Conservation (phyloP, 2,113 vertebrate species). For the Sprattus sprattus region DNA sequence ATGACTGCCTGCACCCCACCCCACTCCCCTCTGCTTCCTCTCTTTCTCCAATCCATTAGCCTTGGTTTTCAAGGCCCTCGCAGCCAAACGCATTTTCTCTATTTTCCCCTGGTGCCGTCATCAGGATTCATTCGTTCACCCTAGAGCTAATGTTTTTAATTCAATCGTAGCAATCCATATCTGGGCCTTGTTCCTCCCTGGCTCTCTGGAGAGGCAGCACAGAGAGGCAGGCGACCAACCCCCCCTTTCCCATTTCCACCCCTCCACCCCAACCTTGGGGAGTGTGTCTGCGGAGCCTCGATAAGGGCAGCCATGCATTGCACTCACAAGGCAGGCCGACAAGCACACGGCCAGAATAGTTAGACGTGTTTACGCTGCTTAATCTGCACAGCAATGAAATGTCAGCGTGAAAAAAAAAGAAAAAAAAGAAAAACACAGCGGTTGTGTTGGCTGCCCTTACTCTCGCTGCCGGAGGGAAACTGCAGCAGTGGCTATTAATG, state of each 20-base stretch:
- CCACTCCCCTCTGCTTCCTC: conserved; percentile 51
- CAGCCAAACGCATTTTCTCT: conserved; percentile 65
- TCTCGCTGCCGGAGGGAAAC: conserved; percentile 56
- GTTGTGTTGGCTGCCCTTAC: conserved; percentile 49
- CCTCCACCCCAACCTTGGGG: conserved; percentile 19
- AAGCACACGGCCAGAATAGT: conserved; percentile 62
- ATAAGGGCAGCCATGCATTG: conserved; percentile 58
- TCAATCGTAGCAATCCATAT: conserved; percentile 63
- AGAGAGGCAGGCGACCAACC: conserved; percentile 11
- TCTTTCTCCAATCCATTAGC: conserved; percentile 65
- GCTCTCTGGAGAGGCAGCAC: conserved; percentile 42
- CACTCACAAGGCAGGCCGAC: conserved; percentile 37
- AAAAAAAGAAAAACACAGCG: conserved; percentile 29
- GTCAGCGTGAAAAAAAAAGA: conserved; percentile 36
- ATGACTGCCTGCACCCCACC: conserved; percentile 43
- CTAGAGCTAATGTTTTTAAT: conserved; percentile 69
- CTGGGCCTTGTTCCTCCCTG: conserved; percentile 51
- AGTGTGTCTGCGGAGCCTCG: conserved; percentile 58
- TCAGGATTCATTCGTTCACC: conserved; percentile 54
- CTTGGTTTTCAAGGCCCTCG: conserved; percentile 62
- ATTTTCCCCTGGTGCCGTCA: conserved; percentile 57
- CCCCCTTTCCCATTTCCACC: background rate
- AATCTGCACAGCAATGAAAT: conserved; percentile 67
- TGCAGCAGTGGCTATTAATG: conserved; percentile 73
- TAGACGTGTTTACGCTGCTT: conserved; percentile 64